Base-by-base conservation (phyloP, 2,113 vertebrate species). In the Lophura nycthemera region DNA sequence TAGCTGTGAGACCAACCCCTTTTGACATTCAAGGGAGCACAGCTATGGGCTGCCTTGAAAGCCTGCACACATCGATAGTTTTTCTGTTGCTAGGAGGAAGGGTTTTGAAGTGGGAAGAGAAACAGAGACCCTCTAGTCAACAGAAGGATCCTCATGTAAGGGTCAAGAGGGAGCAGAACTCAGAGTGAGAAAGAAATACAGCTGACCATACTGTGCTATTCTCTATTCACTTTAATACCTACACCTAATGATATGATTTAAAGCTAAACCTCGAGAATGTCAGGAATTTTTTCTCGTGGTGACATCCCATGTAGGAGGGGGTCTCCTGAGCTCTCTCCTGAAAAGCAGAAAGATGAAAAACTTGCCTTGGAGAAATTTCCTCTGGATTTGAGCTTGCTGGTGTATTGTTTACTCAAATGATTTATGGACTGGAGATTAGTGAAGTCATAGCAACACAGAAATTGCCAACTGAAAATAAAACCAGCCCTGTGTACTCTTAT, bases 391-490 rank as follows among this genome's bases (percentile, higher is more conserved):
- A 91, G 93, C 60, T 94, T 93, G 90, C 82, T 94, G 94, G 90
- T 92, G 83, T 89, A 84, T 95, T 97, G 94, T 97, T 97, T 96
- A 92, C 89, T 97, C 92, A 96, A 96, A 95, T 94, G 94, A 97
- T 94, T 97, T 91, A 92, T 95, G 91, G 96, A 90, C 71, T 92
- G 77, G 86, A 97, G 96, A 97, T 95, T 96, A 92, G 92, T 83
- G 86, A 97, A 96, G 92, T 95, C 93, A 96, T 88, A 89, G 94
- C 80, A 95, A 94, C 91, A 86, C 71, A 89, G 91, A 96, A 96
- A 95, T 94, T 96, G 93, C 89, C 92, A 96, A 87, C 50, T 67
- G 92, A 91, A 97, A 96, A 96, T 91, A 96, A 96, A 97, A 93
- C 76, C 88, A 93, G 47, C 36, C 64, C 38, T 59, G 59, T 79